Evolutionary conservation across 2,888 invertebrate species (phyloP).

Genomic region (Tipula confusa): DNA sequence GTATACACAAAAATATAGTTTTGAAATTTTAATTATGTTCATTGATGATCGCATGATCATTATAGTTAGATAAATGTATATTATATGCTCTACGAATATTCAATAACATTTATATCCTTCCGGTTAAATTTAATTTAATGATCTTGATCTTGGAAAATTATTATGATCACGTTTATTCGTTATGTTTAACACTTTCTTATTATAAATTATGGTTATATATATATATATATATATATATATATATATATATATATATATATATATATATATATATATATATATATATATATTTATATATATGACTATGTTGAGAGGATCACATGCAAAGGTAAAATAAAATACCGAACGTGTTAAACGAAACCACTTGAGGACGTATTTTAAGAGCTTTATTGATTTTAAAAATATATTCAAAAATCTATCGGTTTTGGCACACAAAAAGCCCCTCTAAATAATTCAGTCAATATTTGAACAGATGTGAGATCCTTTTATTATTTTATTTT

Average conservation of each 20-base stretch:
- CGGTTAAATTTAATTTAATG: background rate
- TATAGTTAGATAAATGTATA: background rate
- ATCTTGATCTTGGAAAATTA: background rate
- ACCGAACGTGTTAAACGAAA: background rate
- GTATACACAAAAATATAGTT: no score
- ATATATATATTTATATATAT: background rate
- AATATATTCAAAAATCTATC: background rate
- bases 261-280: no score
- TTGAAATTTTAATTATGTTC: background rate
- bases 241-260: no score
- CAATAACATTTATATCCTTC: conserved; percentile 3
- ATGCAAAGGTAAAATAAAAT: conserved; percentile 5
- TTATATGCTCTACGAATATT: background rate
- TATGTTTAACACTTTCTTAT: background rate
- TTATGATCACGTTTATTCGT: background rate
- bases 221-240: background rate
- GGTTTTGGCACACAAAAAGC: conserved; percentile 8
- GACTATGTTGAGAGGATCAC: background rate
- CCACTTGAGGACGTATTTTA: background rate
- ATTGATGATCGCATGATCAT: background rate
- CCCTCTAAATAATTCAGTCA: background rate
- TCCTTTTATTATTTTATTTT: background rate
- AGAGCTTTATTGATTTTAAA: background rate
- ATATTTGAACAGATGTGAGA: background rate
- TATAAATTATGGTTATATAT: background rate